phyloP scores from a whole-genome alignment of 2,888 invertebrate genomes.

The Balanococcus diminutus region DNA sequence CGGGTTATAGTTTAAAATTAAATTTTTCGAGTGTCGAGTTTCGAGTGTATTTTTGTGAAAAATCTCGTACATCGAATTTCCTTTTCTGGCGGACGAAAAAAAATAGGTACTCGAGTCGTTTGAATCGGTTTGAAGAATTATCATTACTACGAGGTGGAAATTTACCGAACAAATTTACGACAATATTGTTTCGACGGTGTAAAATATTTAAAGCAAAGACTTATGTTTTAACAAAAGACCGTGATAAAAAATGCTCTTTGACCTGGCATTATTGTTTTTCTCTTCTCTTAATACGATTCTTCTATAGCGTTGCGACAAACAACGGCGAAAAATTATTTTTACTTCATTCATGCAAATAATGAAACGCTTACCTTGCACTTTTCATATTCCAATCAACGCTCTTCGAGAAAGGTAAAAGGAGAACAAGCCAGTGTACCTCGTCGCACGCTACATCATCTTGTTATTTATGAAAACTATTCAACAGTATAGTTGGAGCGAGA shows the following conservation, averaged over 20 bases:
- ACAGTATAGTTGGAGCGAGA: background rate
- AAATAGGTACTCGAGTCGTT: background rate
- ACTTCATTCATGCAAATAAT: conserved; percentile 24
- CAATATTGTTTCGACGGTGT: conserved; percentile 5
- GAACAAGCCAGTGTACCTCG: background rate
- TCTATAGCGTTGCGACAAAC: background rate
- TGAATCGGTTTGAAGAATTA: conserved; percentile 14
- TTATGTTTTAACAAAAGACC: background rate
- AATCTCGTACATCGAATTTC: background rate
- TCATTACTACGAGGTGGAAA: background rate
- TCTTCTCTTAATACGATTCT: background rate
- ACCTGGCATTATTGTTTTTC: background rate
- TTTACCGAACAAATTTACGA: conserved; percentile 5
- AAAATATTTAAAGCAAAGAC: conserved; percentile 26
- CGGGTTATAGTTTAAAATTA: background rate
- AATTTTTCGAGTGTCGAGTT: background rate
- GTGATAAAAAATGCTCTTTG: conserved; percentile 36
- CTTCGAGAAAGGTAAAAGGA: conserved; percentile 1
- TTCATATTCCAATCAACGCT: conserved; percentile 29
- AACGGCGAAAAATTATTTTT: conserved; percentile 1
- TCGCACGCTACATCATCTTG: background rate
- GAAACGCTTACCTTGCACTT: conserved; percentile 39
- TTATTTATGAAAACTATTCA: conserved; percentile 9
- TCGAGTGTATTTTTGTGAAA: background rate
- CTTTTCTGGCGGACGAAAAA: background rate